These are phyloP conservation scores for Chaetorhynchus papuensis DNA, from an alignment of 2,113 vertebrate species.

Conservation along the genomic window DNA sequence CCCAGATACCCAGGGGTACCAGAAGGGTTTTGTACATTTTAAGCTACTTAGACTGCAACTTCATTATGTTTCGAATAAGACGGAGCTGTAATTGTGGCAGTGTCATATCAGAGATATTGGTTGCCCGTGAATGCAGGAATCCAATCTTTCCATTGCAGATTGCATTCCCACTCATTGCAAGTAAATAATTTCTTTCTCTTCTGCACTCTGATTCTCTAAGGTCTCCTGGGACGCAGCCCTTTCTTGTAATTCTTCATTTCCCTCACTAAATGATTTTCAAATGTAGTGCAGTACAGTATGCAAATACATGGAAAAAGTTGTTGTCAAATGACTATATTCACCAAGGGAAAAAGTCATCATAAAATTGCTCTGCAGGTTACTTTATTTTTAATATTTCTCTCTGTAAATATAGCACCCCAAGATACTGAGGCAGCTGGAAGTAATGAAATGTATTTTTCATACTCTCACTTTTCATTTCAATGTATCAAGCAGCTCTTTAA, in stretches of 20 bases:
- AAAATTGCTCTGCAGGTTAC: background rate
- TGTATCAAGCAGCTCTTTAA: slow-evolving; percentile 2
- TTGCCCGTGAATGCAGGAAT: background rate
- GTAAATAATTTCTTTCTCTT: background rate
- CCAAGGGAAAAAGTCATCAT: background rate
- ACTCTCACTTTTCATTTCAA: slow-evolving; percentile 39
- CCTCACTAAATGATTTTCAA: background rate
- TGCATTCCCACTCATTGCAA: background rate
- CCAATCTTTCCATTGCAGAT: background rate
- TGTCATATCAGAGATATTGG: background rate
- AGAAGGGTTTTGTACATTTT: background rate
- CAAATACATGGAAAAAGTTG: background rate
- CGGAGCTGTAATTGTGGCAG: background rate
- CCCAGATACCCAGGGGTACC: background rate
- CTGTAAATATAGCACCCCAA: background rate
- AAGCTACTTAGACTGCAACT: background rate
- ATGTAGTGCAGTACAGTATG: background rate
- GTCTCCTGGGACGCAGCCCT: background rate
- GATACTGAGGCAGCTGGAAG: background rate
- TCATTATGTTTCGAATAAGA: background rate
- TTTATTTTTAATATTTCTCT: slow-evolving; percentile 25
- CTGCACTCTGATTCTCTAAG: background rate
- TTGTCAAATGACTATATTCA: background rate
- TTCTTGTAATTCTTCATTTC: background rate
- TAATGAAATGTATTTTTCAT: slow-evolving; percentile 49